Percentiles rank a stretch among this genome's conserved stretches.
phyloP scores from a whole-genome alignment of 2,797 vertebrate genomes.

The Chromobotia macracanthus region DNA sequence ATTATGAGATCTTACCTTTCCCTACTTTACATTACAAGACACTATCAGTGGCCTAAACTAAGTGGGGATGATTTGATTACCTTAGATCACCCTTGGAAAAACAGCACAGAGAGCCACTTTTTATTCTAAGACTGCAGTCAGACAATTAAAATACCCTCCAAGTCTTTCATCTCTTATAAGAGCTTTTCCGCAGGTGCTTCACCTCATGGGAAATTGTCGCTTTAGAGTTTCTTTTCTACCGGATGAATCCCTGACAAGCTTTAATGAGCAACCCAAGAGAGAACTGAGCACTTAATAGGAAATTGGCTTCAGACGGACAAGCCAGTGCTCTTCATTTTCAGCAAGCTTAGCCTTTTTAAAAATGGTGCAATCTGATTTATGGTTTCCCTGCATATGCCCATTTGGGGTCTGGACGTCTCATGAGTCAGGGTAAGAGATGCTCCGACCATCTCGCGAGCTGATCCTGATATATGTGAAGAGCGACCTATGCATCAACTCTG shows the following conservation, averaged over 20 bases:
- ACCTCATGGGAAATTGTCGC: conserved; percentile 44
- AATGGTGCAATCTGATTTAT: conserved; percentile 10
- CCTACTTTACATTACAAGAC: not conserved
- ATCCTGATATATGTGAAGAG: conserved; percentile 17
- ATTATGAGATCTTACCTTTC: not conserved
- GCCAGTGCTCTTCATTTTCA: conserved; percentile 7
- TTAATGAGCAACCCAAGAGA: conserved; percentile 52
- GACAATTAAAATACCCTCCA: conserved; percentile 40
- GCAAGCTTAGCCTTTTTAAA: conserved; percentile 19
- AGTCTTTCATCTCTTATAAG: conserved; percentile 40
- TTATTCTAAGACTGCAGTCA: conserved; percentile 40
- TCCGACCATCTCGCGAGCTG: conserved; percentile 15
- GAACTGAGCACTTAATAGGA: conserved; percentile 44
- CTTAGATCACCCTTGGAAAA: conserved; percentile 33
- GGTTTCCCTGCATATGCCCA: not conserved
- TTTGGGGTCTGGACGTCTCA: conserved; percentile 10
- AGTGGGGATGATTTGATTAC: conserved; percentile 29
- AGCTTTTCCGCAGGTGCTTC: conserved; percentile 36
- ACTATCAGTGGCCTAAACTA: conserved; percentile 14
- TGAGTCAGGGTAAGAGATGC: conserved; percentile 26
- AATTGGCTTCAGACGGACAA: conserved; percentile 21
- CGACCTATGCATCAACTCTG: not conserved
- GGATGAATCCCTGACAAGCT: conserved; percentile 49
- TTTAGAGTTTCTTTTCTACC: conserved; percentile 45
- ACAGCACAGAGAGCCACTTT: conserved; percentile 19